A percentile compares a stretch with the other conserved stretches of the same genome.
phyloP scores from a whole-genome alignment of 2,113 vertebrate species.

The Fregetta grallaria region DNA sequence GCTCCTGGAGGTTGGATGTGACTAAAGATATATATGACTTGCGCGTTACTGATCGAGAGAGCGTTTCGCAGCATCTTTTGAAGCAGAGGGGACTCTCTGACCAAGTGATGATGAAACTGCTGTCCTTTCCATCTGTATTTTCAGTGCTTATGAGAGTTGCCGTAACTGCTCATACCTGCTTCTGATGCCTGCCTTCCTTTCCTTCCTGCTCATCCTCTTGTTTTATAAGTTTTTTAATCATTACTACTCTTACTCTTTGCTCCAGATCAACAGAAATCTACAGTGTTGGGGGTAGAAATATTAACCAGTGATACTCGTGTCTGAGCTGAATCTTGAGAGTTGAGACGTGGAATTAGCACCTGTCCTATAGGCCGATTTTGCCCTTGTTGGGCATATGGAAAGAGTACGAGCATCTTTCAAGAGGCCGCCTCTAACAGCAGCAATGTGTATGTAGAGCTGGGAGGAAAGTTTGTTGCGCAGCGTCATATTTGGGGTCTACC shows the following conservation, averaged over 20 bases:
- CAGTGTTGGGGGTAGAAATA: not conserved
- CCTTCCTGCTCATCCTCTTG: not conserved
- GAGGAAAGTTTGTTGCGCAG: accelerated
- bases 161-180: not conserved
- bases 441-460: accelerated
- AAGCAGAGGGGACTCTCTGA: not conserved
- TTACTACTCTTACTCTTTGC: not conserved
- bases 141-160: not conserved
- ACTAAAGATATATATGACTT: accelerated
- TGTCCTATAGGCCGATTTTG: not conserved
- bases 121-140: accelerated
- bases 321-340: not conserved
- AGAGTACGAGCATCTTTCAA: not conserved
- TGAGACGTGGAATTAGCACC: not conserved
- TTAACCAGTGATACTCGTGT: accelerated
- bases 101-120: not conserved
- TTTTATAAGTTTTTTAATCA: not conserved
- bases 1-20: not conserved
- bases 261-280: not conserved
- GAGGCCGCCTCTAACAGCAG: not conserved
- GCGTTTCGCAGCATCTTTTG: not conserved
- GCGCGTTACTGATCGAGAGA: not conserved
- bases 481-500: not conserved
- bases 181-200: not conserved
- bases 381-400: not conserved